Conservation (phyloP, 1,140 invertebrate genomes). For the Apis laboriosa region DNA sequence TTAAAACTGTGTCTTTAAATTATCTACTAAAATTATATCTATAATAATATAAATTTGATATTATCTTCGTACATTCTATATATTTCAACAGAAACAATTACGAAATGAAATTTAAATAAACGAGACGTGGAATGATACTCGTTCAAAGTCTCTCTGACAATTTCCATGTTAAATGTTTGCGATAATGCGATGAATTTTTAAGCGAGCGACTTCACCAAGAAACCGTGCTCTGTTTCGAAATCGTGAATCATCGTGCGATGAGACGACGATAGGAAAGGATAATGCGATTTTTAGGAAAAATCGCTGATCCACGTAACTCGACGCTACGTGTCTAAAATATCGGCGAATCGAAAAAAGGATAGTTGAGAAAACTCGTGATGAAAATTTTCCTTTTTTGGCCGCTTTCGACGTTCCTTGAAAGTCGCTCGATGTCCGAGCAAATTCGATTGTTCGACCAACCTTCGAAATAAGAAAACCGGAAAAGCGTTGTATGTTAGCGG, state of each 20-base stretch:
- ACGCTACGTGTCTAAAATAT: constrained; percentile 54
- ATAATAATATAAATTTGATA: too few species aligned
- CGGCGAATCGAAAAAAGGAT: not conserved
- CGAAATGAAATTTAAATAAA: not conserved
- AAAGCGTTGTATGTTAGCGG: constrained; percentile 3
- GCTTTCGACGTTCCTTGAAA: not conserved
- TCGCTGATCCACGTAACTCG: constrained; percentile 45
- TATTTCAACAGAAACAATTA: too few species aligned
- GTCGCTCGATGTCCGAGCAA: not conserved
- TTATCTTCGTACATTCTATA: too few species aligned
- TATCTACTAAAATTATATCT: too few species aligned
- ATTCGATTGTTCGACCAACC: constrained; percentile 8
- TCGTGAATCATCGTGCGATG: constrained; percentile 13
- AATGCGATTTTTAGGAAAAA: constrained; percentile 46
- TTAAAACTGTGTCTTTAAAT: not conserved
- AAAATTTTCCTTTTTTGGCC: constrained; percentile 36
- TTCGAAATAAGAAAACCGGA: not conserved
- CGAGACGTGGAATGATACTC: not conserved
- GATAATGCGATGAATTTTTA: constrained; percentile 6
- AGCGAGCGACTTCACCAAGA: not conserved
- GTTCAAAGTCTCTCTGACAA: not conserved
- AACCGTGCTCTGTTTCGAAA: not conserved
- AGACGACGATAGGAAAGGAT: not conserved
- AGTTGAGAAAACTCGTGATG: not conserved
- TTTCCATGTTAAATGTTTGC: constrained; percentile 11